These are phyloP conservation scores for Myotis vivesi DNA, from an alignment of 2,797 vertebrate species.

Conservation along the genomic window DNA sequence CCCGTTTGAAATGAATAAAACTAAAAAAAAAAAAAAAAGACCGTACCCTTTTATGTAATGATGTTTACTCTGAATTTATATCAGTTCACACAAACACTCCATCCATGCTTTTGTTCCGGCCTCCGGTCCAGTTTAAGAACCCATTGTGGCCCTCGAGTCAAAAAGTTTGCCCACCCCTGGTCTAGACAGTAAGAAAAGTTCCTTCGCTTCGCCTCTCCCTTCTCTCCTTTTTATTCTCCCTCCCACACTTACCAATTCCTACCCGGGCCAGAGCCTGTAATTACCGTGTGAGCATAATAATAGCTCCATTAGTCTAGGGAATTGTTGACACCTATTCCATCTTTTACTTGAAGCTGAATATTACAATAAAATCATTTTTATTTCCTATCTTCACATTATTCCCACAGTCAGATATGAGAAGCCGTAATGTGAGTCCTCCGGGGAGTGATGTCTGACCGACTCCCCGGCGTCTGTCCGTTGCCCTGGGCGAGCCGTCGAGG, in stretches of 20 bases:
- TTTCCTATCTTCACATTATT: not conserved
- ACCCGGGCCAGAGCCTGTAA: not conserved
- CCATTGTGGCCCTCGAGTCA: no score
- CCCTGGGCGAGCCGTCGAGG: fast-evolving
- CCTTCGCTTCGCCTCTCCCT: not conserved
- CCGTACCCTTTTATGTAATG: no score
- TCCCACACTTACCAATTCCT: not conserved
- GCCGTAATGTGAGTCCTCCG: fast-evolving
- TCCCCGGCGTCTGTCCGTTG: fast-evolving
- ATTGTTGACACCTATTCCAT: not conserved
- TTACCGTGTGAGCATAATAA: not conserved
- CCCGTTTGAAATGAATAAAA: no score
- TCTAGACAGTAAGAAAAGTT: not conserved
- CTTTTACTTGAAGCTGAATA: not conserved
- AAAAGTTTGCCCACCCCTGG: no score
- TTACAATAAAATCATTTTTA: not conserved
- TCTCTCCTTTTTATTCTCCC: no score
- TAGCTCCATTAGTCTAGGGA: not conserved
- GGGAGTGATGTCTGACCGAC: fast-evolving
- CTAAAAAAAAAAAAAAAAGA: no score
- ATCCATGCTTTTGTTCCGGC: no score
- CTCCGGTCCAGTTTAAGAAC: no score
- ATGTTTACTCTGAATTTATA: no score
- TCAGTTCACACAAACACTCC: no score
- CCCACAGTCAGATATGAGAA: not conserved